phyloP scores from a whole-genome alignment of 2,888 invertebrate species.

The Lasioglossum leucozonium region DNA sequence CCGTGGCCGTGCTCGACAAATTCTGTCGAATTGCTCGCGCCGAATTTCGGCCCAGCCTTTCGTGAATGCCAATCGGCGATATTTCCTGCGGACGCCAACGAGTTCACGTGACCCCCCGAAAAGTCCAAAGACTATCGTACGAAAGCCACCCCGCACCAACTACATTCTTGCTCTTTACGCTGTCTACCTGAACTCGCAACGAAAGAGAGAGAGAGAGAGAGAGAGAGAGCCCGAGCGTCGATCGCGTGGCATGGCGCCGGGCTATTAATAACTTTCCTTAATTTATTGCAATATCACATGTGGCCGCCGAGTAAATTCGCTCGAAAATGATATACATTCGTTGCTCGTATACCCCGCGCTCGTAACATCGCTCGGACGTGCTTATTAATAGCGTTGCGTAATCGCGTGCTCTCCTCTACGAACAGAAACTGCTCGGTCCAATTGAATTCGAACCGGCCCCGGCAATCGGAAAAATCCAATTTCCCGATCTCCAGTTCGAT shows the following conservation, averaged over 20 bases:
- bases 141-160: neutral
- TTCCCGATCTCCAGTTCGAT: neutral
- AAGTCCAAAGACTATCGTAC: neutral
- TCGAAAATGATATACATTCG: conserved; percentile 41
- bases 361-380: conserved; percentile 15
- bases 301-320: conserved; percentile 40
- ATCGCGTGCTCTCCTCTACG: neutral
- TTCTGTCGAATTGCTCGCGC: conserved; percentile 17
- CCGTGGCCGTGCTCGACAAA: neutral
- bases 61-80: neutral
- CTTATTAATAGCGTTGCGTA: conserved; percentile 45
- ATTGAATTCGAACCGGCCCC: conserved; percentile 2
- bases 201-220: too few relatives aligned
- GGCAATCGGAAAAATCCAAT: neutral
- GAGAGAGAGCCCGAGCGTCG: conserved; percentile 16
- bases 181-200: neutral
- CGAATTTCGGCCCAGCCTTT: neutral
- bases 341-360: conserved; percentile 10
- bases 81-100: neutral
- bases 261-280: conserved; percentile 58
- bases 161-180: neutral
- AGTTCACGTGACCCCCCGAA: neutral
- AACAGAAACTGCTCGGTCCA: neutral
- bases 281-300: conserved; percentile 64
- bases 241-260: conserved; percentile 47